Evolutionary conservation across 2,797 vertebrate genomes (phyloP).

Genomic region (Prionace glauca): DNA sequence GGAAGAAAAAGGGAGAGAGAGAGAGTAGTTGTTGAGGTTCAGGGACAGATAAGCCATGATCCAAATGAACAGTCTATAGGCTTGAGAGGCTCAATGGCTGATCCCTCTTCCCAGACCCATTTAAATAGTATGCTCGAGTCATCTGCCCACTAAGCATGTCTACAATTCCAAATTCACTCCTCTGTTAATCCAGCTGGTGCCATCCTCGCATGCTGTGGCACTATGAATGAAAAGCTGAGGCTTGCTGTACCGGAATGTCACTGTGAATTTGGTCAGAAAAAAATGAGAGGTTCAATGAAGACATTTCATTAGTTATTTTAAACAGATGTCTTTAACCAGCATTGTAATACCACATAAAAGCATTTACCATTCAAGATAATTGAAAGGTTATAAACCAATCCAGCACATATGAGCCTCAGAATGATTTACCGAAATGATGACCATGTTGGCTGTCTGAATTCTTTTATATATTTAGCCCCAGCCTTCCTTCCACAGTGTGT

Average conservation of each 20-base stretch:
- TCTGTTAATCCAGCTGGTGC: not conserved
- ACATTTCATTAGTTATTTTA: not conserved
- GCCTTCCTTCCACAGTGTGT: not conserved
- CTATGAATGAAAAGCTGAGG: not conserved
- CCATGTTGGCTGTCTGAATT: not conserved
- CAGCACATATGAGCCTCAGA: not conserved
- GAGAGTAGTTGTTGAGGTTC: not conserved
- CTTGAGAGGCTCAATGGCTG: too few species aligned
- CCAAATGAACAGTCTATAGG: not conserved
- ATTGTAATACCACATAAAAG: not conserved
- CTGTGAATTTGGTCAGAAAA: not conserved
- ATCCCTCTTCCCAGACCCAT: not conserved
- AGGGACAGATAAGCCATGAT: not conserved
- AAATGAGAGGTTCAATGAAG: not conserved
- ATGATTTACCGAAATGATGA: not conserved
- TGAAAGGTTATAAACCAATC: not conserved
- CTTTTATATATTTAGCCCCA: not conserved
- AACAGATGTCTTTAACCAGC: slow-evolving; percentile 13
- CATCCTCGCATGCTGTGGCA: not conserved
- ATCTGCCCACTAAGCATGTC: not conserved
- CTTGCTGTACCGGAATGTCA: not conserved
- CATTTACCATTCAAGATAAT: not conserved
- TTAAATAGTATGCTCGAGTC: not conserved
- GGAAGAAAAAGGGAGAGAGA: too few species aligned
- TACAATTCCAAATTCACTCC: not conserved